Conservation (phyloP, 2,113 vertebrate species). For the Lamprotornis superbus region DNA sequence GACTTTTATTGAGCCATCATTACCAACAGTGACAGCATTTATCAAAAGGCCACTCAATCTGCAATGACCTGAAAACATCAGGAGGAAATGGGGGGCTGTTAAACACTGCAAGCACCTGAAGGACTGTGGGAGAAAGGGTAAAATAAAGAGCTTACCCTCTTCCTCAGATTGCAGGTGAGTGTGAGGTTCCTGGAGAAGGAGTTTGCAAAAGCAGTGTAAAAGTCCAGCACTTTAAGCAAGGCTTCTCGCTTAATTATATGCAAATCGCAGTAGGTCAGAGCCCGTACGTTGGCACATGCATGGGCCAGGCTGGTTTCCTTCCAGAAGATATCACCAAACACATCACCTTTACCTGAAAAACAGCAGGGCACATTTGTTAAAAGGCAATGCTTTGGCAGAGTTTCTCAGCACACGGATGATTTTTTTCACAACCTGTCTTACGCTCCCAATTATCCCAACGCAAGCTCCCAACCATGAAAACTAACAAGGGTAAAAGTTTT, state of each 20-base stretch:
- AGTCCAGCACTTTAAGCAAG: slow-evolving; percentile 93
- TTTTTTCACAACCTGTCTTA: not conserved
- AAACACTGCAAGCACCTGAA: not conserved
- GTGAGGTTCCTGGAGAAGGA: slow-evolving; percentile 96
- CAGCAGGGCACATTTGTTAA: not conserved
- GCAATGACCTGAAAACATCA: not conserved
- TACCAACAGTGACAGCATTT: not conserved
- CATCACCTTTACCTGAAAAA: slow-evolving; percentile 92
- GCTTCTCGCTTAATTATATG: slow-evolving; percentile 95
- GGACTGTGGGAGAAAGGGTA: not conserved
- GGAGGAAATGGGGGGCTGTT: not conserved
- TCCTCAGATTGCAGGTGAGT: slow-evolving; percentile 94
- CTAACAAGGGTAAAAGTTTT: not conserved
- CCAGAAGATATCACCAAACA: slow-evolving; percentile 98
- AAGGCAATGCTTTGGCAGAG: not conserved
- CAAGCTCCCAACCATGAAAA: not conserved
- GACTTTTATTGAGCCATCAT: slow-evolving; percentile 1
- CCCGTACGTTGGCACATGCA: slow-evolving; percentile 91
- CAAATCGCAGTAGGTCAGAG: slow-evolving; percentile 94
- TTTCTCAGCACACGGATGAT: not conserved
- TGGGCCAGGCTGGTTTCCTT: slow-evolving; percentile 93
- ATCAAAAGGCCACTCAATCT: slow-evolving; percentile 2
- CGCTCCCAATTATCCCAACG: not conserved
- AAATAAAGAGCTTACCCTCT: slow-evolving; percentile 78
- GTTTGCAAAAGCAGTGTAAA: slow-evolving; percentile 94